Evolutionary conservation across 2,888 invertebrate species (phyloP).

Genomic region (Himalopsyche anomala): DNA sequence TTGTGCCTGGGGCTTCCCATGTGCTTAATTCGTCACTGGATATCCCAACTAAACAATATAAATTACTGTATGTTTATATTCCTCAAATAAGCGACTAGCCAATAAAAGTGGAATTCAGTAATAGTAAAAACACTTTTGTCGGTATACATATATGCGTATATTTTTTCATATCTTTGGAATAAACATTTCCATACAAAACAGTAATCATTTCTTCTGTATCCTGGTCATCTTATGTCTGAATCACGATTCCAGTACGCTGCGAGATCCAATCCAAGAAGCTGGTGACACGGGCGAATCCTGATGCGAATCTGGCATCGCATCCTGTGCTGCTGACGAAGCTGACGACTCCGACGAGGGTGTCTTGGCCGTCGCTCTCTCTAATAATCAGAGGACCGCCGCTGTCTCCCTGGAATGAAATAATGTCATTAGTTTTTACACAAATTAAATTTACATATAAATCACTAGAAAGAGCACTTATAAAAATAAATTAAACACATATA

Average conservation of each 20-base stretch:
- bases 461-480: background rate
- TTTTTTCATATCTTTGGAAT: too few relatives aligned
- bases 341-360: slow-evolving; percentile 58
- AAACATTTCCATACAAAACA: slow-evolving; percentile 65
- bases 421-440: too few relatives aligned
- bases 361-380: slow-evolving; percentile 46
- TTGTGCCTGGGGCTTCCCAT: too few relatives aligned
- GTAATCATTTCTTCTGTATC: background rate
- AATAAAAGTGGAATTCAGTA: too few relatives aligned
- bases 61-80: too few relatives aligned
- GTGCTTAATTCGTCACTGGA: too few relatives aligned
- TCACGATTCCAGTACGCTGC: background rate
- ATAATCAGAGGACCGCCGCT: slow-evolving; percentile 57
- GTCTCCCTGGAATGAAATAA: slow-evolving; percentile 55
- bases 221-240: background rate
- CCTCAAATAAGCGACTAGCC: too few relatives aligned
- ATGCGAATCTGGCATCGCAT: slow-evolving; percentile 47
- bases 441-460: background rate
- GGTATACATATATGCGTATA: too few relatives aligned
- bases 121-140: too few relatives aligned
- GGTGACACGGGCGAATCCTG: slow-evolving; percentile 56
- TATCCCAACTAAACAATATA: too few relatives aligned
- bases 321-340: slow-evolving; percentile 57
- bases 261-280: slow-evolving; percentile 55
- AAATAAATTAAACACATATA: background rate